Evolutionary conservation across 2,797 vertebrate genomes (phyloP), one percentile per base, ranked within the genome.

Genomic region (Macropus fuliginosus): DNA sequence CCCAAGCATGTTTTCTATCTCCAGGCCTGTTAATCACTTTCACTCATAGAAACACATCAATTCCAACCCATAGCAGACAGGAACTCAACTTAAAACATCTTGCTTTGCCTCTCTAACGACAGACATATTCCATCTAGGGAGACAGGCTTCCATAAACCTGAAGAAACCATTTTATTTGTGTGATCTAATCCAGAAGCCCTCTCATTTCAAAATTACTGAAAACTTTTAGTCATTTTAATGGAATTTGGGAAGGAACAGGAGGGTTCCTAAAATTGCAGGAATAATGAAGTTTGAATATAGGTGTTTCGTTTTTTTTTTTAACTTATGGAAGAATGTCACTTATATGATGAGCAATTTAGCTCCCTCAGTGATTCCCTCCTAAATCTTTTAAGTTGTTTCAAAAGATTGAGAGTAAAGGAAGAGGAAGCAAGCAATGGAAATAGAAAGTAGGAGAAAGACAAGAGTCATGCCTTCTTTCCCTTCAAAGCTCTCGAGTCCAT

Each of bases 321-420:
- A 24, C 46, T 56, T 89, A 50, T n/a, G 90, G 28, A 16, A 29
- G 8, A 94, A 56, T 92, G 56, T 40, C 28, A 92, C 91, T 96
- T 93, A 66, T 91, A 54, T 94, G 92, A 91, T 94, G 91, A 95
- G 24, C 52, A 87, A 50, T 59, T 96, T 81, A 90, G 50, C 91
- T 94, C 94, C 27, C 57, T 40, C 56, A 91, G 6, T 74, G 93
- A 57, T 55, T 3, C 1, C 92, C 96, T 94, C 24, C 56, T 54
- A 93, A 62, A 74, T 56, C 50, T 97, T 94, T 94, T 81, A 57
- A 95, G 40, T 95, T 94, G 11, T 93, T 96, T 34, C 94, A 94
- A 92, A 93, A 56, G 56, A 91, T 54, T 92, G 91, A 74, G 56
- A 55, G 91, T 96, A 56, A 96, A 55, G 21, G 5, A 1, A 55